These are phyloP conservation scores for Mormyrus proboscirostris DNA, from an alignment of 2,797 vertebrate species.

Conservation along the genomic window DNA sequence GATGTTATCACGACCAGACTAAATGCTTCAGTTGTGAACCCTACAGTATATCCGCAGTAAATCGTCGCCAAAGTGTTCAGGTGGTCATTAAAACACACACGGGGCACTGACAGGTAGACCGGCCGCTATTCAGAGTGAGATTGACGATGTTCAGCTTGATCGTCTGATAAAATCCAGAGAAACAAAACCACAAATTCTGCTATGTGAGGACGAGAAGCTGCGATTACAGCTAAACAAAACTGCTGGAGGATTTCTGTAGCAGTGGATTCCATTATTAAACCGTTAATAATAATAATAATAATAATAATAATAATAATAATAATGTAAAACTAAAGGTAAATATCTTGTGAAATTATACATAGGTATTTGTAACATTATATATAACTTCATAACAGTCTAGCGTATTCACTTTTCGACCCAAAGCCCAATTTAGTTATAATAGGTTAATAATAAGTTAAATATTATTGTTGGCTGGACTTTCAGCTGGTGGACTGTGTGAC, in stretches of 20 bases:
- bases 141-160: background rate
- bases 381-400: background rate
- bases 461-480: background rate
- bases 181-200: background rate
- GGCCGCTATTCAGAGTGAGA: conserved; percentile 1
- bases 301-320: conserved; percentile 5
- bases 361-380: background rate
- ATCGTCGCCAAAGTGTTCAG: background rate
- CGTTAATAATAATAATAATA: background rate
- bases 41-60: conserved; percentile 19
- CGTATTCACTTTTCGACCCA: background rate
- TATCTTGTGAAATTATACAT: background rate
- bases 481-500: background rate
- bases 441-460: background rate
- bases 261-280: background rate
- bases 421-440: background rate
- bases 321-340: background rate
- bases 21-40: conserved; percentile 22
- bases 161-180: conserved; percentile 9
- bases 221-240: background rate
- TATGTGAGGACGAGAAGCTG: background rate
- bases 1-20: conserved; percentile 21
- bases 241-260: background rate
- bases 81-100: conserved; percentile 24
- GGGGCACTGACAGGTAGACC: background rate